Evolutionary conservation across 2,113 vertebrate genomes (phyloP).

Genomic region (Hippopotamus amphibius): DNA sequence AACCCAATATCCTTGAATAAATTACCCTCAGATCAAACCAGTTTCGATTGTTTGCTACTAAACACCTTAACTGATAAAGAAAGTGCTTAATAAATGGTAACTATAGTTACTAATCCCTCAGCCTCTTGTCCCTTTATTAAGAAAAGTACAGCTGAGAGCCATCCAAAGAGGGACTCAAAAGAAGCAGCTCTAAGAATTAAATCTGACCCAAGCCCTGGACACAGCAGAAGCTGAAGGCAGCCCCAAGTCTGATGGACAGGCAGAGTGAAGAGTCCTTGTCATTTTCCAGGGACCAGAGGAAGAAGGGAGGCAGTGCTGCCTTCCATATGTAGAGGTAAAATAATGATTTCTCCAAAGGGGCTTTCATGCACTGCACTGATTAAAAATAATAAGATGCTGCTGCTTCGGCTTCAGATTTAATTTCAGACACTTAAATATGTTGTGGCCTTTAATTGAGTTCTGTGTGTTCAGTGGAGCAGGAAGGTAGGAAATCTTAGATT

Average conservation of each 20-base stretch:
- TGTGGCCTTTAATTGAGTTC: slow-evolving; percentile 69
- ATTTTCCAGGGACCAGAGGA: slow-evolving; percentile 34
- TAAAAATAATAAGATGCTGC: slow-evolving; percentile 73
- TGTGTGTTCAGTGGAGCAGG: slow-evolving; percentile 30
- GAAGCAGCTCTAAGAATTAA: slow-evolving; percentile 23
- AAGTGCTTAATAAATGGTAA: slow-evolving; percentile 71
- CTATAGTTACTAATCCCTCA: slow-evolving; percentile 77
- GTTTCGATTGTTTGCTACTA: slow-evolving; percentile 63
- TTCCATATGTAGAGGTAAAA: slow-evolving; percentile 50
- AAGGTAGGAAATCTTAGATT: slow-evolving; percentile 34
- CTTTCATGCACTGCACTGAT: slow-evolving; percentile 64
- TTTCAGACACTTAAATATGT: slow-evolving; percentile 74
- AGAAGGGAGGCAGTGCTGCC: neutral
- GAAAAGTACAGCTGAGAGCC: slow-evolving; percentile 45
- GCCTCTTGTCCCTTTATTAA: slow-evolving; percentile 64
- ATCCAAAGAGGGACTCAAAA: neutral
- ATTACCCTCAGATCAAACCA: slow-evolving; percentile 51
- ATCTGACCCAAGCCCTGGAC: slow-evolving; percentile 5
- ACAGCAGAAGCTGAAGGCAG: neutral
- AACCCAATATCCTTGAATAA: slow-evolving; percentile 53
- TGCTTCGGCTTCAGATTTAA: slow-evolving; percentile 72
- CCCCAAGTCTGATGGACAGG: neutral
- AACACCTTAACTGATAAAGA: slow-evolving; percentile 73
- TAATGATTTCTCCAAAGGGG: slow-evolving; percentile 63
- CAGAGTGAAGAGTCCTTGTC: neutral